Evolutionary conservation across 2,113 vertebrate species (phyloP).

Genomic region (Gallinago media): DNA sequence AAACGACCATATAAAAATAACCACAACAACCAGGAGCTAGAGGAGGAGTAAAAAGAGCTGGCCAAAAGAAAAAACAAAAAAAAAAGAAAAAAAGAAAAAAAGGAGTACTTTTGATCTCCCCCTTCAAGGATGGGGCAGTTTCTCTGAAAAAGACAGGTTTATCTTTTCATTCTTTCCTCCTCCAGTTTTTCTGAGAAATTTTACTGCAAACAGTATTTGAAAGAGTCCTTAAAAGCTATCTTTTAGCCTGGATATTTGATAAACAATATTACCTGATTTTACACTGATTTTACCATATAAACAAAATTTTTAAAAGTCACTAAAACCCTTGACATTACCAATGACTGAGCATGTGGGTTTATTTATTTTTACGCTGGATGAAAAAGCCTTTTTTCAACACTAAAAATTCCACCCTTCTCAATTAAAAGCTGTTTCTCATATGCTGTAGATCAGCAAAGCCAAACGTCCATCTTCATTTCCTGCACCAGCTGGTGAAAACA

Average conservation of each 20-base stretch:
- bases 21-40: not conserved
- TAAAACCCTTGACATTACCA: not conserved
- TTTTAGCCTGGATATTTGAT: not conserved
- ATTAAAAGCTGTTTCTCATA: slow-evolving; percentile 2
- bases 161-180: not conserved
- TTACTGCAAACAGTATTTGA: not conserved
- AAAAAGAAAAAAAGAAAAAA: no score
- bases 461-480: not conserved
- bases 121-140: not conserved
- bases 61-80: not conserved
- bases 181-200: not conserved
- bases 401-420: not conserved
- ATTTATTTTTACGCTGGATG: not conserved
- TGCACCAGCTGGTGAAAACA: not conserved
- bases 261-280: not conserved
- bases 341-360: not conserved
- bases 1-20: not conserved
- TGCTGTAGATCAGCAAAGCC: not conserved
- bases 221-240: not conserved
- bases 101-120: not conserved
- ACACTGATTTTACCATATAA: not conserved
- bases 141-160: not conserved
- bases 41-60: not conserved
- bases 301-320: not conserved
- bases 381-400: not conserved